A percentile compares a stretch with the other conserved stretches of the same genome.
phyloP scores from a whole-genome alignment of 2,797 vertebrate genomes.

The Perodicticus potto region DNA sequence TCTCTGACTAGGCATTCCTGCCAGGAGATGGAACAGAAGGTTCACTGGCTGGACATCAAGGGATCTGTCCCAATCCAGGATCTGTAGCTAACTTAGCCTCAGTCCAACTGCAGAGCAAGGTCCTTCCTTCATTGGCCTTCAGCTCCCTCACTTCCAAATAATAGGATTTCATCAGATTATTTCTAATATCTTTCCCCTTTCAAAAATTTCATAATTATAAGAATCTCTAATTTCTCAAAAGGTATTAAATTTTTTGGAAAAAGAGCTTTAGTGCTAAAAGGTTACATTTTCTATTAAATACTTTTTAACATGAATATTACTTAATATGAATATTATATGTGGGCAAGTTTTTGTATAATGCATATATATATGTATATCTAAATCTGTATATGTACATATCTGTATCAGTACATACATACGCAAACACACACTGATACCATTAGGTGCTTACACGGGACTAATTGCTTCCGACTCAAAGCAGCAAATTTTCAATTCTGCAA shows the following conservation, averaged over 20 bases:
- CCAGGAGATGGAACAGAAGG: conserved; percentile 29
- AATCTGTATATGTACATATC: neutral
- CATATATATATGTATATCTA: neutral
- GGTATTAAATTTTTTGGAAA: conserved; percentile 13
- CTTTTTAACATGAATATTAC: neutral
- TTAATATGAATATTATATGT: neutral
- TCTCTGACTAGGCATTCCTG: neutral
- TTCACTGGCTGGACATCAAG: conserved; percentile 9
- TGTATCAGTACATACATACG: neutral
- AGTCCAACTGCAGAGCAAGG: neutral
- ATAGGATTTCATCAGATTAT: neutral
- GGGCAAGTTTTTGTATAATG: neutral
- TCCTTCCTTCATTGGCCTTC: neutral
- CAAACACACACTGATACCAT: conserved; percentile 4
- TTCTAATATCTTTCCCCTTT: neutral
- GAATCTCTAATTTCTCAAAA: conserved; percentile 50
- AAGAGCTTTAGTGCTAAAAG: conserved; percentile 22
- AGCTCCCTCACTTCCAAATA: neutral
- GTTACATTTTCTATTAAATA: conserved; percentile 46
- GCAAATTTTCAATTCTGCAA: conserved; percentile 77
- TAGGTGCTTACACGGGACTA: conserved; percentile 63
- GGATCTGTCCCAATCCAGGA: neutral
- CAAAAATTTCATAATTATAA: conserved; percentile 30
- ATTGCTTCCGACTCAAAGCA: conserved; percentile 57
- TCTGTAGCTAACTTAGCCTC: neutral